Conservation (phyloP, 2,888 invertebrate species). For the Stenodera caucasica region DNA sequence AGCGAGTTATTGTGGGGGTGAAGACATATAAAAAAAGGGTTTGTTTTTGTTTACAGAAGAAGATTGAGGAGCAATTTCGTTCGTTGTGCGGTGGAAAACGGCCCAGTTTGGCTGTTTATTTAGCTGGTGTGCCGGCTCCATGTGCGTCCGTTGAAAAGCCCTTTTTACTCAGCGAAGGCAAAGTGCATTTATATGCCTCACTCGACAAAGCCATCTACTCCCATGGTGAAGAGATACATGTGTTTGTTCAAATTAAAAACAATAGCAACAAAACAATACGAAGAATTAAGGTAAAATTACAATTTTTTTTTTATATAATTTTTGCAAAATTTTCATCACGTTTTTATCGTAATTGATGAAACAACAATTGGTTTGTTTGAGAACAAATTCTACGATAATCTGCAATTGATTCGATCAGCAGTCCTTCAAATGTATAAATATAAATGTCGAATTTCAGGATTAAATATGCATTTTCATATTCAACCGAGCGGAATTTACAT, state of each 20-base stretch:
- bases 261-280: constrained; percentile 83
- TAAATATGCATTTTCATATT: too few relatives aligned
- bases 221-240: constrained; percentile 78
- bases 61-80: constrained; percentile 34
- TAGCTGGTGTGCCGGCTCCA: constrained; percentile 63
- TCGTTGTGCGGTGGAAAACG: constrained; percentile 49
- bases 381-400: too few relatives aligned
- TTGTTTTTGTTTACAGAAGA: constrained; percentile 10
- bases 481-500: too few relatives aligned
- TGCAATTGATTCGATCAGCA: too few relatives aligned
- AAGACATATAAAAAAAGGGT: too few relatives aligned
- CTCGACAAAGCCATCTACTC: constrained; percentile 81
- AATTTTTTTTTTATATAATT: not conserved
- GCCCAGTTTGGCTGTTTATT: constrained; percentile 47
- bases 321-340: too few relatives aligned
- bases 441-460: too few relatives aligned
- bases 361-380: too few relatives aligned
- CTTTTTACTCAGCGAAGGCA: constrained; percentile 83
- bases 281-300: constrained; percentile 70
- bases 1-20: too few relatives aligned
- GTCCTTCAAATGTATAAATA: too few relatives aligned
- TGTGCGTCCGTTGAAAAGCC: constrained; percentile 76
- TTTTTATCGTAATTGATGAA: too few relatives aligned
- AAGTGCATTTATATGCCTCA: constrained; percentile 76
- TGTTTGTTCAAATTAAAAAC: constrained; percentile 75